These are phyloP conservation scores for Callinectes sapidus DNA, from an alignment of 2,888 invertebrate genomes.

Conservation along the genomic window DNA sequence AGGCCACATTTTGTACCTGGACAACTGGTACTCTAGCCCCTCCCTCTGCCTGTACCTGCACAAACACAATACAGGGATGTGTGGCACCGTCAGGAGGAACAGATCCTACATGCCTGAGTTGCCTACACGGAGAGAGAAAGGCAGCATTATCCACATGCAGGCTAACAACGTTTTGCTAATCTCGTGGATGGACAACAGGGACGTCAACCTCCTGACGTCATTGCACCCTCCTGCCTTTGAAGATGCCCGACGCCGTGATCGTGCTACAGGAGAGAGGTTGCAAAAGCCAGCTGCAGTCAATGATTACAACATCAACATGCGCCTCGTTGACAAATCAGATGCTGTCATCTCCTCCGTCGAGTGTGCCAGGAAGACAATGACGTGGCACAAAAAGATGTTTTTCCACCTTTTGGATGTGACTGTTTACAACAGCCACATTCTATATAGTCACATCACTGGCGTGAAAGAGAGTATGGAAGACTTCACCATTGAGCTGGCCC, in stretches of 20 bases:
- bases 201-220: neutral
- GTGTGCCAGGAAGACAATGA: neutral
- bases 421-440: neutral
- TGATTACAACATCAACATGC: neutral
- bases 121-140: neutral
- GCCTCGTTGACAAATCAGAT: neutral
- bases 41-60: slow-evolving; percentile 33
- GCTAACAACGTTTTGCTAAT: neutral
- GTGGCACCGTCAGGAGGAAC: slow-evolving; percentile 62
- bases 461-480: neutral
- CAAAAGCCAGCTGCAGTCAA: neutral
- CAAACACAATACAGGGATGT: slow-evolving; percentile 40
- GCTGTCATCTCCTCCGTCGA: neutral
- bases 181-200: neutral
- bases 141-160: neutral
- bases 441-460: neutral
- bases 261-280: neutral
- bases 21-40: slow-evolving; percentile 57
- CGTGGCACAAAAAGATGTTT: slow-evolving; percentile 9
- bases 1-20: slow-evolving; percentile 53
- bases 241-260: neutral
- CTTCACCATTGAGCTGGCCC: neutral
- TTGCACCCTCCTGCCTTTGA: neutral
- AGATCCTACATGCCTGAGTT: neutral
- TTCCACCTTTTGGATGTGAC: slow-evolving; percentile 20